Conservation (phyloP, 2,888 invertebrate species). For the Pogonocherus hispidulus region DNA sequence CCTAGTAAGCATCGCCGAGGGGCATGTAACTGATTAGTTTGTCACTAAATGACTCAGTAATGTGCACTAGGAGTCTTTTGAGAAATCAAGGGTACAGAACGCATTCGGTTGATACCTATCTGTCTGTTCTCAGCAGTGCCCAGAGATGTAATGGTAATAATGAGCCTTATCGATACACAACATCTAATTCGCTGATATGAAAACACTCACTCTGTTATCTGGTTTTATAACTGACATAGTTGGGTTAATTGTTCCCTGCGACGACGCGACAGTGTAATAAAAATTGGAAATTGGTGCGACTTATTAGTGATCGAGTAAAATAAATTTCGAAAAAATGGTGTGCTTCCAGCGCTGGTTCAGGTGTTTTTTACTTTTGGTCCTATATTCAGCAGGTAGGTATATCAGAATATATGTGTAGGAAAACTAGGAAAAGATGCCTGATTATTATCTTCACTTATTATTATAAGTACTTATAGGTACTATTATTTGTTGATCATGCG, state of each 20-base stretch:
- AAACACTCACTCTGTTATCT: slow-evolving; percentile 36
- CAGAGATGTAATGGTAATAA: slow-evolving; percentile 13
- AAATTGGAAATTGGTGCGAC: slow-evolving; percentile 14
- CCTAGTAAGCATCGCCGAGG: not conserved
- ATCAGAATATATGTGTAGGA: no score
- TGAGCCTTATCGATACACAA: slow-evolving; percentile 25
- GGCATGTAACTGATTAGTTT: slow-evolving; percentile 18
- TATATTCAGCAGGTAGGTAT: slow-evolving; percentile 10
- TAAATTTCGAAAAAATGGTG: slow-evolving; percentile 13
- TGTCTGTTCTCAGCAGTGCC: slow-evolving; percentile 6
- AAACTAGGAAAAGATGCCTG: not conserved
- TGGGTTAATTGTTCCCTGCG: not conserved
- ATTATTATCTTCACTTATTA: not conserved
- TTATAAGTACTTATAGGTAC: no score
- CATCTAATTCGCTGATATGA: slow-evolving; percentile 37
- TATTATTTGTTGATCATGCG: no score
- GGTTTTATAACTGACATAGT: slow-evolving; percentile 23
- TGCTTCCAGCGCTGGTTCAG: not conserved
- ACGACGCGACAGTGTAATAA: slow-evolving; percentile 17
- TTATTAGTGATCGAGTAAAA: not conserved
- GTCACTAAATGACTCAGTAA: slow-evolving; percentile 32
- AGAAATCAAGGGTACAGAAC: slow-evolving; percentile 12
- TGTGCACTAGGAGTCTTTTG: slow-evolving; percentile 7
- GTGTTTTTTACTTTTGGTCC: not conserved
- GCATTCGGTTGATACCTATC: slow-evolving; percentile 13